Conservation (phyloP, 2,888 invertebrate species). For the Sclerodermus sp. region DNA sequence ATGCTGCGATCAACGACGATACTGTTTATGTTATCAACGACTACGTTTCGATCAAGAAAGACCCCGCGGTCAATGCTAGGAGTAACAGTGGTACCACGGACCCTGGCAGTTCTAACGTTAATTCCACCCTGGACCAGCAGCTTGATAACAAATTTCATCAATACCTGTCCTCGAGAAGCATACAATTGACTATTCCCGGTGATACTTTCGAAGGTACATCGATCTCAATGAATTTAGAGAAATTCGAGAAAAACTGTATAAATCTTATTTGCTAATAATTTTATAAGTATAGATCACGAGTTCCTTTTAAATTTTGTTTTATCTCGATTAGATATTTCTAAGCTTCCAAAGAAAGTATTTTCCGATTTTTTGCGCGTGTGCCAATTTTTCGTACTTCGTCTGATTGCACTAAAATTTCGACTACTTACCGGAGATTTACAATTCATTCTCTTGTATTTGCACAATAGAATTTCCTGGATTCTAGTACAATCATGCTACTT, state of each 20-base stretch:
- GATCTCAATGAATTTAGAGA: too few relatives aligned
- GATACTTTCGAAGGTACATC: constrained; percentile 55
- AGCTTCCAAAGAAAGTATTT: too few relatives aligned
- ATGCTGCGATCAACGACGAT: constrained; percentile 48
- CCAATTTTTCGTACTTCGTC: too few relatives aligned
- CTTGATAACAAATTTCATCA: constrained; percentile 51
- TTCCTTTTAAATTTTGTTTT: too few relatives aligned
- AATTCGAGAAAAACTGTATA: too few relatives aligned
- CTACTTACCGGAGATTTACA: too few relatives aligned
- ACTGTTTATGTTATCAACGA: constrained; percentile 51
- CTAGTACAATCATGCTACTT: background rate
- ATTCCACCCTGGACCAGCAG: constrained; percentile 46
- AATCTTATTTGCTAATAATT: too few relatives aligned
- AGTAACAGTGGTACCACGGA: constrained; percentile 16
- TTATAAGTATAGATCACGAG: too few relatives aligned
- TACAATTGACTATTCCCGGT: constrained; percentile 52
- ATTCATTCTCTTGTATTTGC: background rate
- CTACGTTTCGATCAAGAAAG: constrained; percentile 46
- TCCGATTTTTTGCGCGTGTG: too few relatives aligned
- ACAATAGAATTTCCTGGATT: background rate
- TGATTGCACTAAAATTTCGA: too few relatives aligned
- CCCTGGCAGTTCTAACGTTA: constrained; percentile 26
- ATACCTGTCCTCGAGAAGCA: constrained; percentile 48
- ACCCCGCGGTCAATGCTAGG: constrained; percentile 26
- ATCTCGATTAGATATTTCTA: too few relatives aligned